A percentile compares a stretch with the other conserved stretches of the same genome.
These are phyloP conservation scores for Protosalanx chinensis DNA, from an alignment of 2,797 vertebrate genomes.

Conservation along the genomic window DNA sequence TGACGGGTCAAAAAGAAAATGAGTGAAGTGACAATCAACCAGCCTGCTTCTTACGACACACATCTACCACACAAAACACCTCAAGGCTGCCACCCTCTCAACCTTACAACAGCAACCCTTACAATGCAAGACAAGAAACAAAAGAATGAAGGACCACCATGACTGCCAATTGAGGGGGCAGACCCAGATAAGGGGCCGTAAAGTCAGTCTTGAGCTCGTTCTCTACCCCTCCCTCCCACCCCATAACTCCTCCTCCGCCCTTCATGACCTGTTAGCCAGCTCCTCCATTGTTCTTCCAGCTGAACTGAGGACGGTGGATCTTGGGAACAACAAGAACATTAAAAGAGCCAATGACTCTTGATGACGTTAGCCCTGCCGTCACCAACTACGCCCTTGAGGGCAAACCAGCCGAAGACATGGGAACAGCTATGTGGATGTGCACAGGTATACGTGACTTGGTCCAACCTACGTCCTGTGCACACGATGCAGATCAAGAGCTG, in stretches of 20 bases:
- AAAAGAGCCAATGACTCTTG: neutral
- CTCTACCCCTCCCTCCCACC: constrained; percentile 28
- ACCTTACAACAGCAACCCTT: neutral
- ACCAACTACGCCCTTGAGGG: too few relatives aligned
- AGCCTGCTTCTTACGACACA: neutral
- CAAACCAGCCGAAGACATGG: too few relatives aligned
- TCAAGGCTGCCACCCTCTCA: neutral
- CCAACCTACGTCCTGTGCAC: too few relatives aligned
- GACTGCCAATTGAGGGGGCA: constrained; percentile 17
- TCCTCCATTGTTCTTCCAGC: neutral
- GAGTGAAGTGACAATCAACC: neutral
- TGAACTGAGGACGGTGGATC: neutral
- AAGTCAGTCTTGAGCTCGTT: constrained; percentile 5
- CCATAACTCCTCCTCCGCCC: constrained; percentile 22
- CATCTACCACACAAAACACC: constrained; percentile 8
- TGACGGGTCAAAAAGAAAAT: neutral
- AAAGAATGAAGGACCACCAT: constrained; percentile 14
- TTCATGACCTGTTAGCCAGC: neutral
- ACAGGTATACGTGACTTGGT: too few relatives aligned
- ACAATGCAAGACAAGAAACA: neutral
- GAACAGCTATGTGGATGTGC: too few relatives aligned
- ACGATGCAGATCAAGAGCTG: too few relatives aligned
- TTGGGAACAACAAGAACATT: neutral
- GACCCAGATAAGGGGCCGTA: constrained; percentile 24
- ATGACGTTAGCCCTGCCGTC: too few relatives aligned